phyloP scores from a whole-genome alignment of 2,888 invertebrate genomes.

The Morpho achilles region DNA sequence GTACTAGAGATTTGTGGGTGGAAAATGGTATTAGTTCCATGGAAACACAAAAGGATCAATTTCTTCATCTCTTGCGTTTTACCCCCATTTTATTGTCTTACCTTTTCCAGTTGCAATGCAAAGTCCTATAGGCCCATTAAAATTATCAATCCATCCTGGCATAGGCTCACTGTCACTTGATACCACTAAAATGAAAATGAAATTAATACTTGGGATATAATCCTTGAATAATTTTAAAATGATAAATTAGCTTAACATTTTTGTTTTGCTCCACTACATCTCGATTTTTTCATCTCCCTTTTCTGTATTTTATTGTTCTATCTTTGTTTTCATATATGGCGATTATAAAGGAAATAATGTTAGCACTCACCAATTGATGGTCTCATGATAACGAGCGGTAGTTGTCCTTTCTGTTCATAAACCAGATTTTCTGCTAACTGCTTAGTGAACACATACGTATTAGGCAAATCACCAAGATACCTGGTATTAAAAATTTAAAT shows the following conservation, averaged over 20 bases:
- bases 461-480: constrained; percentile 85
- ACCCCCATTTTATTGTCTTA: constrained; percentile 23
- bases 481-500: constrained; percentile 46
- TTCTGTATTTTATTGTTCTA: too few relatives aligned
- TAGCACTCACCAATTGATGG: constrained; percentile 89
- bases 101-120: constrained; percentile 86
- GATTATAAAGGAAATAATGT: neutral
- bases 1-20: too few relatives aligned
- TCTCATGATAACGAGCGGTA: constrained; percentile 89
- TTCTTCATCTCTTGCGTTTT: too few relatives aligned
- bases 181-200: constrained; percentile 70
- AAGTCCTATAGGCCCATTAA: constrained; percentile 92
- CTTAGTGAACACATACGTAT: constrained; percentile 96
- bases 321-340: too few relatives aligned
- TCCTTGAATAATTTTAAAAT: too few relatives aligned
- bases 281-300: too few relatives aligned
- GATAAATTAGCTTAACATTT: too few relatives aligned
- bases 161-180: constrained; percentile 81
- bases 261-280: too few relatives aligned
- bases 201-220: too few relatives aligned
- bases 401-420: constrained; percentile 80
- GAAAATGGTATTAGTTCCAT: neutral
- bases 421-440: constrained; percentile 91
- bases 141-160: constrained; percentile 93
- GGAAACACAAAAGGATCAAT: neutral